A percentile compares a stretch with the other conserved stretches of the same genome.
Evolutionary conservation across 2,113 vertebrate genomes (phyloP).

Genomic region (Xenopus laevis): DNA sequence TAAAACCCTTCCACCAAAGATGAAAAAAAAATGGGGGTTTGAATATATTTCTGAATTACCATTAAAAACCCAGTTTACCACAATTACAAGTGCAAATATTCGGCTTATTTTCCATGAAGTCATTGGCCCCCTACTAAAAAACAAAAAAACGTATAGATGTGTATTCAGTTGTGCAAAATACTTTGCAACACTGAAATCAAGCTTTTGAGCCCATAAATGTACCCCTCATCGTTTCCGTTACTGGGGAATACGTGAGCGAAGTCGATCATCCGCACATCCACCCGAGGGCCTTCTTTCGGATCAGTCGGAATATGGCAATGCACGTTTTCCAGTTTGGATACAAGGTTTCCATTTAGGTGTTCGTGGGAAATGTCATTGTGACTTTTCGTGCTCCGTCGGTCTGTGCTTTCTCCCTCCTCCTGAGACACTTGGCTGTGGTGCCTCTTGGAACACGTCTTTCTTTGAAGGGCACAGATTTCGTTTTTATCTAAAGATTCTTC

Average conservation of each 20-base stretch:
- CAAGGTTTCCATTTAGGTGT: conserved; percentile 77
- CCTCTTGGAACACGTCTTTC: conserved; percentile 67
- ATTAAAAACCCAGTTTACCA: conserved; percentile 71
- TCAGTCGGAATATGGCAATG: conserved; percentile 62
- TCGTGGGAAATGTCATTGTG: conserved; percentile 60
- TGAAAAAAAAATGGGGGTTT: conserved; percentile 64
- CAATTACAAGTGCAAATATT: conserved; percentile 72
- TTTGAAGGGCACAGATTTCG: conserved; percentile 76
- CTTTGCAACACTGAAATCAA: conserved; percentile 83
- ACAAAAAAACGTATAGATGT: conserved; percentile 49
- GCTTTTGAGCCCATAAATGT: conserved; percentile 89
- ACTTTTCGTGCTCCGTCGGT: conserved; percentile 70
- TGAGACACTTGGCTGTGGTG: conserved; percentile 63
- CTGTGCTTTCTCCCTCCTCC: conserved; percentile 51
- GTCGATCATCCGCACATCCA: conserved; percentile 95
- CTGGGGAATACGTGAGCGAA: conserved; percentile 95
- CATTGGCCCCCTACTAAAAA: conserved; percentile 64
- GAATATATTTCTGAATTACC: conserved; percentile 67
- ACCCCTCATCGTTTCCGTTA: conserved; percentile 81
- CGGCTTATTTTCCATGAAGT: conserved; percentile 51
- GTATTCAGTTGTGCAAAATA: conserved; percentile 79
- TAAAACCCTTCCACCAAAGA: conserved; percentile 72
- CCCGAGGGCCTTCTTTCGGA: conserved; percentile 56
- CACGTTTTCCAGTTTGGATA: conserved; percentile 76
- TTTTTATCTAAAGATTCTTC: conserved; percentile 59